Base-by-base conservation (phyloP, 1,140 invertebrate genomes). In the Scaptomyza hsui region DNA sequence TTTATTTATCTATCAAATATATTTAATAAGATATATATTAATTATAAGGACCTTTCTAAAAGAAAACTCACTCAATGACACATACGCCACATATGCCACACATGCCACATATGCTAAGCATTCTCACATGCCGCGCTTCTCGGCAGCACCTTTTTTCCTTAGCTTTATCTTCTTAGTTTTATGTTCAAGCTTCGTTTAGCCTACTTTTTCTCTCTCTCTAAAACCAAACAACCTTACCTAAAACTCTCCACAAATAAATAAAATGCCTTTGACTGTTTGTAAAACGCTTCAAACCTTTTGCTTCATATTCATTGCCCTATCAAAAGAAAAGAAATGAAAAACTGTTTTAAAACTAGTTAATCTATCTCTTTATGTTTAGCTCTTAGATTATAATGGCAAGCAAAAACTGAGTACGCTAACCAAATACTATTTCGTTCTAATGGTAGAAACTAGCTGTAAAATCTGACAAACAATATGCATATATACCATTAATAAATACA, bases 331-430 rank as follows among this genome's bases (percentile, higher is more conserved):
- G 29, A 35, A 41, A 55, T 16, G 48, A 13, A 15, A 53, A 26
- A 35, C 26, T 29, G 26, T 29, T 29, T 29, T 18, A n/a, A 35
- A 35, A 51, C 13, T 13, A 52, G 37, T 37, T 51, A 16, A 53
- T 24, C 35, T 39, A 55, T 19, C 16, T 39, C 18, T 75, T 67
- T 67, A 72, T 76, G 75, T 83, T 75, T 79, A 83, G 80, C 79
- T 78, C 61, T 45, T 83, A 83, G 79, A 67, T 61, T 67, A 70
- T 67, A 77, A 86, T 73, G 77, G 61, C 72, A 76, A 80, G 72
- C 72, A 74, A 82, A 77, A 85, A 55, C 37, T 80, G 72, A 86
- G 64, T 81, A 85, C 77, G 82, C 77, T 85, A 81, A 76, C 44
- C 49, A 62, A 48, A 39, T 49, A 69, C 21, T 53, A 53, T 53